phyloP scores from a whole-genome alignment of 2,113 vertebrate species.

The Hiodon tergisus region DNA sequence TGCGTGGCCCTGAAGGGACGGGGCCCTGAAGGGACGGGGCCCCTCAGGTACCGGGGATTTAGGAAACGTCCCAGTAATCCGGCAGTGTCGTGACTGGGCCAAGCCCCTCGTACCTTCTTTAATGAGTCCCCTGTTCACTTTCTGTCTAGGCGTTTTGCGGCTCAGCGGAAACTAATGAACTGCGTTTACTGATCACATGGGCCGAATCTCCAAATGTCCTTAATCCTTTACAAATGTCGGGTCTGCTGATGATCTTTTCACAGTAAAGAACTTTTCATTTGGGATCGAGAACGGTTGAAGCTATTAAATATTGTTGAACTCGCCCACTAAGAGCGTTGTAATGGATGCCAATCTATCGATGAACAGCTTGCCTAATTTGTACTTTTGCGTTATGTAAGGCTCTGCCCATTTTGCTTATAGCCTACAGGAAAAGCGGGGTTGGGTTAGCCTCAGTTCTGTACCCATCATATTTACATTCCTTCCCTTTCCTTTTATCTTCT shows the following conservation, averaged over 20 bases:
- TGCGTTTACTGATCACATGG: constrained; percentile 2
- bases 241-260: not conserved
- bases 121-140: constrained; percentile 12
- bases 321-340: too few relatives aligned
- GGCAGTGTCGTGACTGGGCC: not conserved
- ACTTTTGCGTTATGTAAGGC: too few relatives aligned
- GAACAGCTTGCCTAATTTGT: too few relatives aligned
- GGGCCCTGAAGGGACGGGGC: not conserved
- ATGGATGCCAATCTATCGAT: too few relatives aligned
- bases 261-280: not conserved
- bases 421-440: too few relatives aligned
- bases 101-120: not conserved
- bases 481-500: not conserved
- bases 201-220: not conserved
- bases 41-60: not conserved
- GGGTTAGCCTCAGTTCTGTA: too few relatives aligned
- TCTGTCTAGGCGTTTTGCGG: not conserved
- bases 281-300: not conserved
- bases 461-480: too few relatives aligned
- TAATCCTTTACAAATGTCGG: not conserved
- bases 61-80: not conserved
- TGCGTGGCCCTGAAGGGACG: not conserved
- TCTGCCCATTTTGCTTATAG: too few relatives aligned
- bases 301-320: not conserved
- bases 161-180: constrained; percentile 15